phyloP scores from a whole-genome alignment of 2,113 vertebrate genomes.

The Chlorodrepanis virens region DNA sequence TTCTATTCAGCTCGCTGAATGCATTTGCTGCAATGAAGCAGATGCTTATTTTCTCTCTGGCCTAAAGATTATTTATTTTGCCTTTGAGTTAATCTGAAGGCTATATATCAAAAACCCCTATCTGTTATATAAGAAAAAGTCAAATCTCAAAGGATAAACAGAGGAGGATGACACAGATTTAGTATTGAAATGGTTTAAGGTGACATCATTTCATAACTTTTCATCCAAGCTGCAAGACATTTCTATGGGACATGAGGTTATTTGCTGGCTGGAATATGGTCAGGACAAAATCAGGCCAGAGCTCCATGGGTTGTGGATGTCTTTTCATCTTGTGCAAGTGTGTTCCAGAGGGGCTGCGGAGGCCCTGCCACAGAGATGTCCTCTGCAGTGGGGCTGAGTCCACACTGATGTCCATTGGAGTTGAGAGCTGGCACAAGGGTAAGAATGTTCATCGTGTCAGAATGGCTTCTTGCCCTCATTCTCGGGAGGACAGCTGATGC shows the following conservation, averaged over 20 bases:
- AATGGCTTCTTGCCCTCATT: background rate
- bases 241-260: background rate
- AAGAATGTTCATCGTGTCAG: background rate
- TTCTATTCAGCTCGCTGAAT: conserved; percentile 24
- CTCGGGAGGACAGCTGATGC: background rate
- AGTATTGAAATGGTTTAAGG: background rate
- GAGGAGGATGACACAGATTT: background rate
- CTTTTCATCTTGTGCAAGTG: background rate
- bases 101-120: background rate
- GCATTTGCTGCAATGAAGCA: conserved; percentile 21
- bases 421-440: background rate
- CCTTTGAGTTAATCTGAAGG: conserved; percentile 42
- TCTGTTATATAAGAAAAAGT: conserved; percentile 10
- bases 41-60: conserved; percentile 28
- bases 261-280: background rate
- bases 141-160: conserved; percentile 4
- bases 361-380: background rate
- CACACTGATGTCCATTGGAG: background rate
- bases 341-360: background rate
- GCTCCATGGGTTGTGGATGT: background rate
- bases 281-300: background rate
- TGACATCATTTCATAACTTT: background rate
- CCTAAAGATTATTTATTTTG: conserved; percentile 46
- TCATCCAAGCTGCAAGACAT: background rate
- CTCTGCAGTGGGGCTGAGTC: background rate